Conservation (phyloP, 2,888 invertebrate genomes). For the Anagyrus pseudococci region DNA sequence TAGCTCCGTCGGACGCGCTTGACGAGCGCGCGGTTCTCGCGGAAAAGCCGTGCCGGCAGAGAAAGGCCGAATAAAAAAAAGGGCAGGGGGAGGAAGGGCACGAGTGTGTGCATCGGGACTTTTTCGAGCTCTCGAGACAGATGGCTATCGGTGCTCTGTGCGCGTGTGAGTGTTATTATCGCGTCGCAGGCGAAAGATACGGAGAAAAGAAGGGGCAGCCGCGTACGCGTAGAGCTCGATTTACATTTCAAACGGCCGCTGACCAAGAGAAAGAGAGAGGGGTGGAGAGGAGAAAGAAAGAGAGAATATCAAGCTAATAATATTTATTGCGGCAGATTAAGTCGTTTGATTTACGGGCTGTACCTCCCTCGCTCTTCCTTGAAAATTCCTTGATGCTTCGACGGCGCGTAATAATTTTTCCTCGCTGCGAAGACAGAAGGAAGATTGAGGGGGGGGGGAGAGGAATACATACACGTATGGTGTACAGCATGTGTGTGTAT, state of each 20-base stretch:
- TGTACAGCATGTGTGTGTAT: too few species aligned
- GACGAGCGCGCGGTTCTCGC: too few species aligned
- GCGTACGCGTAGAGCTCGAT: constrained; percentile 1
- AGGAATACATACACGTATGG: too few species aligned
- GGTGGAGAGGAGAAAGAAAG: too few species aligned
- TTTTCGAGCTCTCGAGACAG: not conserved
- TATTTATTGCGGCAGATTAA: constrained; percentile 36
- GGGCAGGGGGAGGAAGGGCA: too few species aligned
- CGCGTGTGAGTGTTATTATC: not conserved
- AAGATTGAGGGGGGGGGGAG: not conserved
- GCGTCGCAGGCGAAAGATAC: not conserved
- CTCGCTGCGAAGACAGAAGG: not conserved
- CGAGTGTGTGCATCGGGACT: too few species aligned
- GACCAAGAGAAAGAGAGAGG: constrained; percentile 2
- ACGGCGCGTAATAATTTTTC: constrained; percentile 29
- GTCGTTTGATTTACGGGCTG: constrained; percentile 28
- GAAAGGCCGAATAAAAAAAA: too few species aligned
- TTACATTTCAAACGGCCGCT: constrained; percentile 31
- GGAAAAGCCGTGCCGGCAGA: too few species aligned
- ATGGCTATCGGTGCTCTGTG: not conserved
- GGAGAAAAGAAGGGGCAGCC: constrained; percentile 6
- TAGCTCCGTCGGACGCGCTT: constrained; percentile 18
- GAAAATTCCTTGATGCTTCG: constrained; percentile 29
- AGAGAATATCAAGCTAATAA: constrained; percentile 27
- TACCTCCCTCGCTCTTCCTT: not conserved